Evolutionary conservation across 1,140 invertebrate species (phyloP).

Genomic region (Myzus persicae): DNA sequence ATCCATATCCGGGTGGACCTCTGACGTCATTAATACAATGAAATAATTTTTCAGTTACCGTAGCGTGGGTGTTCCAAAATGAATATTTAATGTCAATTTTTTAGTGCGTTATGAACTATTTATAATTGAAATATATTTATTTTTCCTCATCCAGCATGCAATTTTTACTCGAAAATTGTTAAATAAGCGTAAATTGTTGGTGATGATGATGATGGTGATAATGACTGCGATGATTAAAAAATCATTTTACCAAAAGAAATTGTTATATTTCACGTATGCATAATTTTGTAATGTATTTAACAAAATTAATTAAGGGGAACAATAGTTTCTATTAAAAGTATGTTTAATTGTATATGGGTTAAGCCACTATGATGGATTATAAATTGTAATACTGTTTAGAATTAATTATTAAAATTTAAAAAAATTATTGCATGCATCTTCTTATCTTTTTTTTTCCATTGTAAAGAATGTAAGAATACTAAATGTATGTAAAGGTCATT

Average conservation of each 20-base stretch:
- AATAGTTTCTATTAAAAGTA: not conserved
- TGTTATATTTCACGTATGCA: not conserved
- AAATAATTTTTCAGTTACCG: not conserved
- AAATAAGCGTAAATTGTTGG: not conserved
- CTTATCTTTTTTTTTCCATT: not conserved
- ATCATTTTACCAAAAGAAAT: not conserved
- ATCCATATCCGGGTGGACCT: slow-evolving; percentile 24
- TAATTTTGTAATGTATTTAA: not conserved
- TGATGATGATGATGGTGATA: not conserved
- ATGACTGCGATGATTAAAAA: not conserved
- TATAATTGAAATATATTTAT: not conserved
- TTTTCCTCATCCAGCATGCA: not conserved
- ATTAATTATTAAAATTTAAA: not conserved
- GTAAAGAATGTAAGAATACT: not conserved
- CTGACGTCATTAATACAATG: not conserved
- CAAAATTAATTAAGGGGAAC: too few relatives aligned
- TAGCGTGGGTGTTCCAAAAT: not conserved
- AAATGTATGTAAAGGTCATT: not conserved
- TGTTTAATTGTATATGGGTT: not conserved
- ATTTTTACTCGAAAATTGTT: not conserved
- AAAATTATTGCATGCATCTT: not conserved
- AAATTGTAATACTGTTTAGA: not conserved
- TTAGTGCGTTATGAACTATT: not conserved
- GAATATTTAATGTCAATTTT: not conserved
- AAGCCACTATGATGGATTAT: too few relatives aligned